These are phyloP conservation scores for Nasonovia ribisnigri DNA, from an alignment of 2,888 invertebrate species.

Conservation along the genomic window DNA sequence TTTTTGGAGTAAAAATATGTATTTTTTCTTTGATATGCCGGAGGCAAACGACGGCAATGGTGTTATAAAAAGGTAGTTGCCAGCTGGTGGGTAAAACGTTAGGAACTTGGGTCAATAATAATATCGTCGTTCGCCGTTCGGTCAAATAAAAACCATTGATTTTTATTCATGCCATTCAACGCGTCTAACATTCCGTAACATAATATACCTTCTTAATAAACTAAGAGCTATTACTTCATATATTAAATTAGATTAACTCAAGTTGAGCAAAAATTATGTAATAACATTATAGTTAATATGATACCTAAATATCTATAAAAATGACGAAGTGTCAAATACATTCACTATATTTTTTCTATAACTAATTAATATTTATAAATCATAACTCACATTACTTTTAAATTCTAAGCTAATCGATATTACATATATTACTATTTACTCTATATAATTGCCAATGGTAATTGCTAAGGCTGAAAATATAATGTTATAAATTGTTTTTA, in stretches of 20 bases:
- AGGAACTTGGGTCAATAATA: background rate
- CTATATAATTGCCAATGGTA: background rate
- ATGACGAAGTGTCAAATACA: background rate
- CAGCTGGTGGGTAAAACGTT: background rate
- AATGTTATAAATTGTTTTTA: background rate
- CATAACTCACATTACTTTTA: background rate
- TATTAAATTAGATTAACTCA: background rate
- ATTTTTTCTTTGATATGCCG: background rate
- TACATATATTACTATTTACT: background rate
- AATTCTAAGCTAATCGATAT: background rate
- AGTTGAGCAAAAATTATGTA: background rate
- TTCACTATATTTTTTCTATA: background rate
- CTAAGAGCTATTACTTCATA: background rate
- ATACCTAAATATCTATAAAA: background rate
- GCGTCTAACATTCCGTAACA: background rate
- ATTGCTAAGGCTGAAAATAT: background rate
- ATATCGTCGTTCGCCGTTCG: background rate
- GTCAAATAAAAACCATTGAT: constrained; percentile 13
- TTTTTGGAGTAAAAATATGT: background rate
- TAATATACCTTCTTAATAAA: background rate
- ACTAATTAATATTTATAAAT: background rate
- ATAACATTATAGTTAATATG: background rate
- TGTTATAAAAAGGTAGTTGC: background rate
- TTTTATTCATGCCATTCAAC: background rate
- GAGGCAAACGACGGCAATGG: background rate